Base-by-base conservation (phyloP, 1,140 invertebrate genomes). In the Chironomus tepperi region DNA sequence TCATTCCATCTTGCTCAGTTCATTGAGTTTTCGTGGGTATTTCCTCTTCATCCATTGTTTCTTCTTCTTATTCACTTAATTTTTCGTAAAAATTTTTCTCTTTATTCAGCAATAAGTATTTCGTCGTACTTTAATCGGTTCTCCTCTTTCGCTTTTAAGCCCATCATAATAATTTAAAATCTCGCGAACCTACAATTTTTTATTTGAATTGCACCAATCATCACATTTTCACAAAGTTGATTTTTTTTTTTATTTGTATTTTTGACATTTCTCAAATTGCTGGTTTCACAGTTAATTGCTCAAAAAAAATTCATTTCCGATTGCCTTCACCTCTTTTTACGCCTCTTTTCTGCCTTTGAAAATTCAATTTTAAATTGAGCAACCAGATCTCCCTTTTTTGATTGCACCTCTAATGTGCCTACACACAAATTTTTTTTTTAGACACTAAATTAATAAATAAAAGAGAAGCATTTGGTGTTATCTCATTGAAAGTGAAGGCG, bases 281-380 rank as follows among this genome's bases (percentile, higher is more conserved):
- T 34, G 5, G 24, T 34, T 57, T 57, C 47, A 57, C 47, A 57
- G 47, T 57, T 57, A 57, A 57, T 57, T 57, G 47, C 47, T 57
- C n/a, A n/a, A 57, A n/a, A 47, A 15, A 57, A 57, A 57, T n/a
- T 57, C 47, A 57, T 57, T 57, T 57, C 47, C 47, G 47, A 12
- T 57, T 57, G 12, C 47, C 47, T 57, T 57, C 47, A 57, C 47
- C 47, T 57, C 47, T 57, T 57, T 57, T 57, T n/a, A 57, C 47
- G 47, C 47, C 47, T n/a, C 5, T 34, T 34, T 34, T 34, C 1
- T 34, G 24, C 24, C 5, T 34, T 34, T 34, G 24, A 34, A 57
- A 57, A 57, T n/a, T 57, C 47, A 57, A 57, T 57, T 57, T 57
- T 57, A 5, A 57, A n/a, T n/a, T 15, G n/a, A 5, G 12, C 12